Evolutionary conservation across 2,888 invertebrate species (phyloP), one percentile per base, ranked within the genome.

Genomic region (Serripes groenlandicus): DNA sequence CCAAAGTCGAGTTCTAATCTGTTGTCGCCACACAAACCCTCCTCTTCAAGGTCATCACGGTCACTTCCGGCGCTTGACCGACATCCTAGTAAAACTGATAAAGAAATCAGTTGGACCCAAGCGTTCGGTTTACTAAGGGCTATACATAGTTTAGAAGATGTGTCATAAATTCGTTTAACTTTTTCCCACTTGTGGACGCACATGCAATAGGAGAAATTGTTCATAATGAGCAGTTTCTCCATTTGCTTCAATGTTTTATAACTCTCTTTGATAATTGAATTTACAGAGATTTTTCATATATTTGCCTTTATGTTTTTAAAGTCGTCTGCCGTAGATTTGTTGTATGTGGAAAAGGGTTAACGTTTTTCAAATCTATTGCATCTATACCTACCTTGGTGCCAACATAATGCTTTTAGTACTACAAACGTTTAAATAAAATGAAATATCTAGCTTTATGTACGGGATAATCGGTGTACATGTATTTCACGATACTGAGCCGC

Each of bases 121-220:
- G 90, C 90, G 0, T 87, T 90, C 56, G 90, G 88, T 11, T 60
- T 90, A 23, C 64, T 90, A 18, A 83, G 88, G 60, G 86, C 83
- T 23, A 85, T 89, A 54, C 88, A 88, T 70, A 88, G 85, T 75
- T 30, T 86, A 7, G 86, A 86, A 34, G 74, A 83, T 70, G 66
- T 80, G 23, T 78, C 70, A 18, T 70, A 32, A 70, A 56, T 3
- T 11, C 23, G 42, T 42, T 42, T 42, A 9, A 42, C 9, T 42
- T 11, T 42, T 11, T 42, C 18, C 11, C 18, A 11, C 11, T 42
- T 42, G 42, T 42, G 9, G 42, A 11, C 18, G 9, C 42, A 52
- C 4, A 15, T 26, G 3, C 4, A 15, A 58, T 26, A n/a, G 2
- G 26, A 58, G 58, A 58, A 58, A 26, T 4, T 58, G 58, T 28